phyloP scores from a whole-genome alignment of 2,113 vertebrate species.

The Brevimyrus niger region DNA sequence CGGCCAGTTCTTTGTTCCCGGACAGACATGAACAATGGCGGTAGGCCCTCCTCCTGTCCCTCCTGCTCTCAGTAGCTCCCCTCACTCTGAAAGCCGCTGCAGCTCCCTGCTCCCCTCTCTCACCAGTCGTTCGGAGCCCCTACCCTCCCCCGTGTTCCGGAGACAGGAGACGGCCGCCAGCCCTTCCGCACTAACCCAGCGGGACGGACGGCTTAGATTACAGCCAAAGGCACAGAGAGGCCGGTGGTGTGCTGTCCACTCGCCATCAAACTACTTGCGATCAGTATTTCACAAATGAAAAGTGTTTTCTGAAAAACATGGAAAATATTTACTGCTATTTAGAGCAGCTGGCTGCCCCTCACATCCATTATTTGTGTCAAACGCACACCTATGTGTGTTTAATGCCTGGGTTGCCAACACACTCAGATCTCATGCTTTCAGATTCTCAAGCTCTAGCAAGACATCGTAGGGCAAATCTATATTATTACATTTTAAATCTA shows the following conservation, averaged over 20 bases:
- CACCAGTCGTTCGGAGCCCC: conserved; percentile 8
- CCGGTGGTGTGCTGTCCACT: background rate
- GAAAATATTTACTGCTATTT: background rate
- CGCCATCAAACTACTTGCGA: background rate
- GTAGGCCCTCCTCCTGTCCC: conserved; percentile 26
- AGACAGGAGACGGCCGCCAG: background rate
- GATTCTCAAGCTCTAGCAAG: background rate
- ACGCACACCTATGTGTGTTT: background rate
- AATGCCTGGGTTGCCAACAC: background rate
- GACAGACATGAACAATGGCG: conserved; percentile 41
- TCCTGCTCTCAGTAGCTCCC: conserved; percentile 16
- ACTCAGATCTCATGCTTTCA: background rate
- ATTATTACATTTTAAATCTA: background rate
- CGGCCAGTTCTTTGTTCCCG: conserved; percentile 44
- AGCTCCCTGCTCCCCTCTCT: conserved; percentile 25
- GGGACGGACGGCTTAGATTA: background rate
- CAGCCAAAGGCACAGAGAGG: background rate
- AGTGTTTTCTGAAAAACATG: background rate
- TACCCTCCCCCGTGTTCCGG: conserved; percentile 26
- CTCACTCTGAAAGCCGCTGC: conserved; percentile 30
- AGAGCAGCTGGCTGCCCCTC: background rate
- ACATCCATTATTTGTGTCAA: background rate
- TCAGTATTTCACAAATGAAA: background rate
- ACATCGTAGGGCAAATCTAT: background rate
- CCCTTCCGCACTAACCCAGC: background rate